Conservation (phyloP, 2,888 invertebrate genomes). For the Girardia tigrina region DNA sequence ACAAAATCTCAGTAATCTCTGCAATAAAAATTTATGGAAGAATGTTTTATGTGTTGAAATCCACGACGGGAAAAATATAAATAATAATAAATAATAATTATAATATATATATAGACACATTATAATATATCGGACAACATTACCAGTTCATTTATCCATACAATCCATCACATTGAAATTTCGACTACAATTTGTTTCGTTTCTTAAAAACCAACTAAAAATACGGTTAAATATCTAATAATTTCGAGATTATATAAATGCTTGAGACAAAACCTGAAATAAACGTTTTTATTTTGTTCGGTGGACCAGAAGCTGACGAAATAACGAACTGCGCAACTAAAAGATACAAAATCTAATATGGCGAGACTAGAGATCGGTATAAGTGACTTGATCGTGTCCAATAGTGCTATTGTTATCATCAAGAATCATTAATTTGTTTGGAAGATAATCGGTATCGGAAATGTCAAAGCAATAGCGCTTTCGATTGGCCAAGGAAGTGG, state of each 20-base stretch:
- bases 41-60: slow-evolving; percentile 2
- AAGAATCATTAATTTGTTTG: slow-evolving; percentile 11
- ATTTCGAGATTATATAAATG: slow-evolving; percentile 14
- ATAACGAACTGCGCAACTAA: slow-evolving; percentile 2
- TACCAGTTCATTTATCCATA: too few relatives aligned
- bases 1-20: slow-evolving; percentile 18
- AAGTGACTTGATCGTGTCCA: slow-evolving; percentile 23
- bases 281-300: slow-evolving; percentile 16
- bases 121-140: too few relatives aligned
- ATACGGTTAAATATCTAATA: slow-evolving; percentile 20
- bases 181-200: neutral
- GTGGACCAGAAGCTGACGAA: slow-evolving; percentile 20
- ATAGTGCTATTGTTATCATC: slow-evolving; percentile 8
- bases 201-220: neutral
- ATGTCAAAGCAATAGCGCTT: slow-evolving; percentile 10
- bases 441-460: neutral
- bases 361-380: slow-evolving; percentile 23
- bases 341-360: slow-evolving; percentile 16
- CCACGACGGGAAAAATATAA: too few relatives aligned
- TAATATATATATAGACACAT: too few relatives aligned
- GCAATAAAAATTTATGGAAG: slow-evolving; percentile 17
- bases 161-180: too few relatives aligned
- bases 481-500: neutral
- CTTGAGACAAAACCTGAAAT: slow-evolving; percentile 20
- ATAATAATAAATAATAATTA: too few relatives aligned